These are phyloP conservation scores for Glaucopsyche alexis DNA, from an alignment of 2,888 invertebrate species.

Conservation along the genomic window DNA sequence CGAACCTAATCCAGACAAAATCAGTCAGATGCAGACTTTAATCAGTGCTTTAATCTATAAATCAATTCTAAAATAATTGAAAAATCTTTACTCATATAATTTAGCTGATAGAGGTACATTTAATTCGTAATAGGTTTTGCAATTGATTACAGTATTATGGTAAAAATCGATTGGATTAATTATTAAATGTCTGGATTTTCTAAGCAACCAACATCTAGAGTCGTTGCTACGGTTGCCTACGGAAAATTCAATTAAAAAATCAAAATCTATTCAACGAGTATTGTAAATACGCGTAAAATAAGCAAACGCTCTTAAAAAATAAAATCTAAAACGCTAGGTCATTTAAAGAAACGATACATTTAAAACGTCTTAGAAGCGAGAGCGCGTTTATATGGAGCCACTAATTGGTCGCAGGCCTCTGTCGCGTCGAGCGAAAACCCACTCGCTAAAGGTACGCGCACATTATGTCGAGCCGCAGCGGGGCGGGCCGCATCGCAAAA, in stretches of 20 bases:
- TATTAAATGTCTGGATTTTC: no score
- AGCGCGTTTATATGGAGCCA: slow-evolving; percentile 35
- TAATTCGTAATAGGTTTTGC: not conserved
- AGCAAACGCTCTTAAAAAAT: not conserved
- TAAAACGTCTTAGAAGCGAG: slow-evolving; percentile 35
- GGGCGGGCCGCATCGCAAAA: no score
- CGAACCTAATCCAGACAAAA: slow-evolving; percentile 15
- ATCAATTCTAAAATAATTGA: slow-evolving; percentile 6
- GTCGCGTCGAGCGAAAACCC: slow-evolving; percentile 32
- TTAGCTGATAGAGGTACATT: not conserved
- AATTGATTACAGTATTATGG: not conserved
- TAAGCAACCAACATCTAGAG: no score
- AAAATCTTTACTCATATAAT: slow-evolving; percentile 4
- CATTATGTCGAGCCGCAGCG: no score
- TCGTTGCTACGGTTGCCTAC: no score
- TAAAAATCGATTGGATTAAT: not conserved
- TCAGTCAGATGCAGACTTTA: slow-evolving; percentile 10
- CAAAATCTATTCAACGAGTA: no score
- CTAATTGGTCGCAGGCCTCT: slow-evolving; percentile 37
- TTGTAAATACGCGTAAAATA: no score
- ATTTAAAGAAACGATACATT: slow-evolving; percentile 18
- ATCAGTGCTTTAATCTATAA: slow-evolving; percentile 2
- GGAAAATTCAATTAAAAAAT: no score
- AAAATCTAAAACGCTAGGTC: not conserved
- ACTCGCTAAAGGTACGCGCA: slow-evolving; percentile 9